phyloP scores from a whole-genome alignment of 1,140 invertebrate species.

The Drosophila pseudoananassae region DNA sequence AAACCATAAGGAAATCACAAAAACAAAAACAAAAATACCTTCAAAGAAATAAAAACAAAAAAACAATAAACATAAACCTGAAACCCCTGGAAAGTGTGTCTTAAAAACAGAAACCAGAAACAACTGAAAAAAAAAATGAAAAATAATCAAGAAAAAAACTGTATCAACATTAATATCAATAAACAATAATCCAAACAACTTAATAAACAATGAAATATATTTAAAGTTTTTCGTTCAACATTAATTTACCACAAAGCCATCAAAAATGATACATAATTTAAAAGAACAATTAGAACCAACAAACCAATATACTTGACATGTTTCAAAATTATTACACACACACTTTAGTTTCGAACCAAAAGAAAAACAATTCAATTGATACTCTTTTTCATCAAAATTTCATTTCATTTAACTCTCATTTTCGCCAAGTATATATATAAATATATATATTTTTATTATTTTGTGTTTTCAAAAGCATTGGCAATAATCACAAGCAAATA shows the following conservation, averaged over 20 bases:
- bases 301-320: slow-evolving; percentile 24
- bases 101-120: not conserved
- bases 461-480: slow-evolving; percentile 14
- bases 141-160: not conserved
- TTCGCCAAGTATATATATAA: slow-evolving; percentile 2
- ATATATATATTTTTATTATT: not conserved
- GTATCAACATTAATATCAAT: not conserved
- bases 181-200: not conserved
- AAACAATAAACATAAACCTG: too few relatives aligned
- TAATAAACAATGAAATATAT: not conserved
- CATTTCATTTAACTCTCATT: slow-evolving; percentile 19
- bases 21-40: not conserved
- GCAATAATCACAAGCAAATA: slow-evolving; percentile 41
- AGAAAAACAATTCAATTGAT: not conserved
- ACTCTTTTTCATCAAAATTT: slow-evolving; percentile 14
- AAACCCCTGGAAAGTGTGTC: not conserved
- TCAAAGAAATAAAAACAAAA: not conserved
- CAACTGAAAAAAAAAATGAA: not conserved
- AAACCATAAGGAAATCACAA: not conserved
- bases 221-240: not conserved
- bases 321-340: slow-evolving; percentile 31
- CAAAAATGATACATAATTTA: not conserved
- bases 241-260: not conserved
- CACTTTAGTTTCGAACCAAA: not conserved
- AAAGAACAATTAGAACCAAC: not conserved